These are phyloP conservation scores for Pelochelys cantorii DNA, from an alignment of 2,797 vertebrate genomes.

Conservation along the genomic window DNA sequence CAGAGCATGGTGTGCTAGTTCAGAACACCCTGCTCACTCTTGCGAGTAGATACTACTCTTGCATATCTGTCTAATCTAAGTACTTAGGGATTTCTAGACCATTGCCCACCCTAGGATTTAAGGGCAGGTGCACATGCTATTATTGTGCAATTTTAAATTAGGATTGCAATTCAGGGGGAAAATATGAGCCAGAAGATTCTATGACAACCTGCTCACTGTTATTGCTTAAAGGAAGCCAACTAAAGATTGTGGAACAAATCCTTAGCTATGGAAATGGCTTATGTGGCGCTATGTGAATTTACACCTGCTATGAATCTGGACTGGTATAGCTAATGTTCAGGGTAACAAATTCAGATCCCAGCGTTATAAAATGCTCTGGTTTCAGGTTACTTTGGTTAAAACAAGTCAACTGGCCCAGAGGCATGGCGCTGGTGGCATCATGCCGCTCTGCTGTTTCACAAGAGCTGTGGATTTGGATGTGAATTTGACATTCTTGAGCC, in stretches of 20 bases:
- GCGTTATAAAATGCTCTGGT: constrained; percentile 42
- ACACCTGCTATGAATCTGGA: constrained; percentile 46
- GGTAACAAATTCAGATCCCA: constrained; percentile 60
- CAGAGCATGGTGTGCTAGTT: neutral
- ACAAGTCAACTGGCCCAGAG: constrained; percentile 26
- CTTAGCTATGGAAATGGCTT: constrained; percentile 31
- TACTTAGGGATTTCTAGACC: constrained; percentile 17
- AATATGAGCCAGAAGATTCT: neutral
- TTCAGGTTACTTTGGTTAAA: constrained; percentile 64
- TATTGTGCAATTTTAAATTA: constrained; percentile 21
- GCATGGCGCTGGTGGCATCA: constrained; percentile 30
- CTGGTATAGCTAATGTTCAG: constrained; percentile 54
- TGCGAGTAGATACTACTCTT: neutral
- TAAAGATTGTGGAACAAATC: constrained; percentile 54
- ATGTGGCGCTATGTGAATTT: constrained; percentile 52
- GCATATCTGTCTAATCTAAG: neutral
- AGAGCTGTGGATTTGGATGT: constrained; percentile 53
- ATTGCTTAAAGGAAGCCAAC: constrained; percentile 40
- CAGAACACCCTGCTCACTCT: neutral
- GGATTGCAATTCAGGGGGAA: constrained; percentile 29
- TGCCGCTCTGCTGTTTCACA: neutral
- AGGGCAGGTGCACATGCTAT: neutral
- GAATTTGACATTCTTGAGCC: constrained; percentile 35
- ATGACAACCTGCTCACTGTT: constrained; percentile 6
- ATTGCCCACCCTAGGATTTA: neutral